Conservation (phyloP, 2,797 vertebrate species). For the Acrocephalus scirpaceus region DNA sequence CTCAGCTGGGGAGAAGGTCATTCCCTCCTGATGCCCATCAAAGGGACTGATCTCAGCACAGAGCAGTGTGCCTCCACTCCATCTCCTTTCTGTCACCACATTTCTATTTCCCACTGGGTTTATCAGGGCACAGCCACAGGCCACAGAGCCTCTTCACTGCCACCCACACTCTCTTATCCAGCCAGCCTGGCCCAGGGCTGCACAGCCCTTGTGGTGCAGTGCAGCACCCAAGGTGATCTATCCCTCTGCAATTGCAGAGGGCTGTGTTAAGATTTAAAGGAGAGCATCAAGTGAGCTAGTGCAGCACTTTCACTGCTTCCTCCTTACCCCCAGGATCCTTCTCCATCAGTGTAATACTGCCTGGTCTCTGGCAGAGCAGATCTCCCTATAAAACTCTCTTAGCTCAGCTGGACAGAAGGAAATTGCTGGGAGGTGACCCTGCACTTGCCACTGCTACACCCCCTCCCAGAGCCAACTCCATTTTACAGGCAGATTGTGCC, state of each 20-base stretch:
- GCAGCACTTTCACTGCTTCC: neutral
- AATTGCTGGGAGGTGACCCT: neutral
- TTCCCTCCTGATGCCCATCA: neutral
- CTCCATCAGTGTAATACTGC: neutral
- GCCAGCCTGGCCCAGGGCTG: neutral
- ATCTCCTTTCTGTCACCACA: neutral
- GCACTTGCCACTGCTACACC: neutral
- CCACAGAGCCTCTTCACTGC: neutral
- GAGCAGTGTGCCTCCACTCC: neutral
- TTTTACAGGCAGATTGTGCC: constrained; percentile 4
- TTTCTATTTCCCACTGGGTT: neutral
- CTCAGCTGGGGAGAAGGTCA: neutral
- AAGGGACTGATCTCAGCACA: neutral
- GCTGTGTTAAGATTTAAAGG: neutral
- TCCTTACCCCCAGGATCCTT: neutral
- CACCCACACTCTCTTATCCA: neutral
- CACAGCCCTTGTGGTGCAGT: neutral
- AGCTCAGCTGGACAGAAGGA: neutral
- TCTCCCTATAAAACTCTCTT: neutral
- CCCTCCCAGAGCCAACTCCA: neutral
- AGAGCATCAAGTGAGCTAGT: neutral
- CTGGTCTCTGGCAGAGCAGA: neutral
- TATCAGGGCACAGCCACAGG: neutral
- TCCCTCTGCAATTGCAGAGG: neutral
- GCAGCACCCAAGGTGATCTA: neutral